Base-by-base conservation (phyloP, 1,140 invertebrate species). In the Gerris buenoi region DNA sequence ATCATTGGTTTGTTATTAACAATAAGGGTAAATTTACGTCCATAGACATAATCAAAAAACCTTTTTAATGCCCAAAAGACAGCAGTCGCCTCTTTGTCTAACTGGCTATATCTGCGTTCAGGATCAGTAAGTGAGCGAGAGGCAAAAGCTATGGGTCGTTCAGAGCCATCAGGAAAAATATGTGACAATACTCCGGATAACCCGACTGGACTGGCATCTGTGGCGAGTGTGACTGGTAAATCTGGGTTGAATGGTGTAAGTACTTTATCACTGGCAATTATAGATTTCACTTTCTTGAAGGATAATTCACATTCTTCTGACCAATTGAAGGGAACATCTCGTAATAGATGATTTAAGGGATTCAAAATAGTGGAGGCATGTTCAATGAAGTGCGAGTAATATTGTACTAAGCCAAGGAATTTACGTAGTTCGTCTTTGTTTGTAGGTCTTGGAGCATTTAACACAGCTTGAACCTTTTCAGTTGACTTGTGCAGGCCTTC, bases 11-110 rank as follows among this genome's bases (percentile, higher is more conserved):
- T 84, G 84, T 5, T 10, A 18, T 46, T 18, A 5, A 18, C 18
- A 10, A 46, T 18, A 46, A 46, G 33, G 5, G 33, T 46, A 46
- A 46, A 10, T n/a, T 73, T 63, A n/a, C 75, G 68, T 28, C 82
- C 82, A 70, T 74, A 78, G 2, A 85, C 64, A 70, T 79, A 85
- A 29, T 79, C 70, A 46, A 81, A 75, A 72, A 84, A 84, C 71
- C 79, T 79, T 66, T 77, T 76, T 2, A 84, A 75, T 2, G 76
- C 78, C 71, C 75, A 84, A 1, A 82, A 67, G 14, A 84, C 77
- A 0, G 77, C 76, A 18, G 81, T 69, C 2, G 77, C 79, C 74
- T 86, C 81, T 70, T 78, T 81, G 29, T 85, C 79, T 27, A 81
- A 77, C 68, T 80, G 78, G 10, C 75, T 68, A 64, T 83, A 81